Evolutionary conservation across 1,140 invertebrate species (phyloP).

Genomic region (Dendroctonus valens): DNA sequence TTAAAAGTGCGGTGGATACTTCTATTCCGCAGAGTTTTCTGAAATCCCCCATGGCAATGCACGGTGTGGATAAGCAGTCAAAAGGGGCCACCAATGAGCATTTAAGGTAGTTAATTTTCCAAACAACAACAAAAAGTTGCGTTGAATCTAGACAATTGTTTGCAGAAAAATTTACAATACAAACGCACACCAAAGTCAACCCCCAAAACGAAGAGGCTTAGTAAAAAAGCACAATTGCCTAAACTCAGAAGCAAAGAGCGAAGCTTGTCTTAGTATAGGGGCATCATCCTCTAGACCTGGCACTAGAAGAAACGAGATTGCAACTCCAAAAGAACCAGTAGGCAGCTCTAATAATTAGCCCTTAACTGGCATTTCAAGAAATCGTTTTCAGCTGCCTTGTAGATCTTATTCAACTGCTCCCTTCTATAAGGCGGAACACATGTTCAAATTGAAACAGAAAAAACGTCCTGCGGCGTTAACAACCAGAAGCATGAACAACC

Average conservation of each 20-base stretch:
- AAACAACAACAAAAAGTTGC: neutral
- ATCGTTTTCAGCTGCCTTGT: constrained; percentile 1
- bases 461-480: neutral
- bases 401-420: constrained; percentile 3
- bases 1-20: constrained; percentile 40
- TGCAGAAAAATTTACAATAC: constrained; percentile 20
- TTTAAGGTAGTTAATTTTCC: constrained; percentile 6
- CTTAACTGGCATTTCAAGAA: neutral
- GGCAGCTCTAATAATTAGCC: neutral
- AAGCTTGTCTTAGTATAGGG: constrained; percentile 7
- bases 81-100: constrained; percentile 20
- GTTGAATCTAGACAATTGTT: neutral
- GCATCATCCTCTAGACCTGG: constrained; percentile 16
- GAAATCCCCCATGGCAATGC: constrained; percentile 25
- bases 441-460: constrained; percentile 14
- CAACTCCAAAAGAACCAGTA: too few species aligned
- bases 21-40: constrained; percentile 36
- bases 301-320: constrained; percentile 12
- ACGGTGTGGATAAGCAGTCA: constrained; percentile 9
- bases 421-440: constrained; percentile 2
- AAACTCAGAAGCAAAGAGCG: constrained; percentile 17
- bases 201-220: constrained; percentile 6
- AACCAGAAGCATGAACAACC: constrained; percentile 6
- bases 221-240: constrained; percentile 26
- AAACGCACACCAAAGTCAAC: neutral